These are phyloP conservation scores for Zosterops pallidus DNA, from an alignment of 2,113 vertebrate species.

Conservation along the genomic window DNA sequence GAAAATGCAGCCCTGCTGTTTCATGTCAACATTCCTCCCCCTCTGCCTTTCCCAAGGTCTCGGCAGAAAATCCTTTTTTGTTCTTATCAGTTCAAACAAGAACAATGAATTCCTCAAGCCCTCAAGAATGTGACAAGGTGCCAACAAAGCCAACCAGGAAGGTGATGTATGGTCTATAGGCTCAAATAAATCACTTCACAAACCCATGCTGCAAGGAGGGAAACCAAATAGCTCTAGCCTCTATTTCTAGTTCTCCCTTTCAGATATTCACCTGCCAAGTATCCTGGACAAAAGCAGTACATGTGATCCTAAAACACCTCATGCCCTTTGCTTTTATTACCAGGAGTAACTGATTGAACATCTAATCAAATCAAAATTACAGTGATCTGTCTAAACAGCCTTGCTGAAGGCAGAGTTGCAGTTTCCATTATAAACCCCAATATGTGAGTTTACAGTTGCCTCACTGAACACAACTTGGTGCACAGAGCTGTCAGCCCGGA, in stretches of 20 bases:
- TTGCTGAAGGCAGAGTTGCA: background rate
- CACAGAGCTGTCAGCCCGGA: background rate
- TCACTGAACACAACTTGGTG: conserved; percentile 5
- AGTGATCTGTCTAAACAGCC: background rate
- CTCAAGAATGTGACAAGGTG: conserved; percentile 84
- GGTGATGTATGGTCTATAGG: conserved; percentile 79
- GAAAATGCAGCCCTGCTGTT: conserved; percentile 66
- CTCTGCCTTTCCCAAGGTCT: conserved; percentile 78
- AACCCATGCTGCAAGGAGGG: conserved; percentile 55
- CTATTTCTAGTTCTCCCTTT: background rate
- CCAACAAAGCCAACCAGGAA: conserved; percentile 83
- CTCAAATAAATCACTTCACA: conserved; percentile 78
- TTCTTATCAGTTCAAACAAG: conserved; percentile 87
- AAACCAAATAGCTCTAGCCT: conserved; percentile 30
- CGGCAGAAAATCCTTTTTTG: conserved; percentile 77
- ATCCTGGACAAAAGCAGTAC: background rate
- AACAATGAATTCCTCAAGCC: conserved; percentile 83
- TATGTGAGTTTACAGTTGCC: background rate
- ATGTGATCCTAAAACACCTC: background rate
- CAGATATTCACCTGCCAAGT: conserved; percentile 52
- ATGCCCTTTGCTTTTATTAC: background rate
- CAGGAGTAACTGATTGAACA: background rate
- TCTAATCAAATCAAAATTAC: background rate
- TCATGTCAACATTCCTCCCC: conserved; percentile 71
- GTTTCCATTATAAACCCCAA: conserved; percentile 20